Base-by-base conservation (phyloP, 2,888 invertebrate species). In the Sisyra nigra region DNA sequence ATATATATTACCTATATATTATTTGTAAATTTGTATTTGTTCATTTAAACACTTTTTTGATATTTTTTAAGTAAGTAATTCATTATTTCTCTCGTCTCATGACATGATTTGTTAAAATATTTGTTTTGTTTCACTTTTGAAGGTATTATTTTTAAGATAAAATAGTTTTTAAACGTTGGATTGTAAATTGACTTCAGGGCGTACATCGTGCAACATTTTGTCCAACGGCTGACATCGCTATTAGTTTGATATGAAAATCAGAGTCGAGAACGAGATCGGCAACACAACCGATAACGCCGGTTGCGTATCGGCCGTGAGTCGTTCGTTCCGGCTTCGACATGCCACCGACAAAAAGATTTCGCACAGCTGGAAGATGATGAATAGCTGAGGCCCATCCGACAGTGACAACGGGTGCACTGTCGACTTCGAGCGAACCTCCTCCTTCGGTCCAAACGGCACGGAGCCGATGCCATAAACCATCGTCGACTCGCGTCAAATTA, bases 381-480 rank as follows among this genome's bases (percentile, higher is more conserved):
- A 88, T 72, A 55, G 79, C 79, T 40, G 92, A 92, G 1, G 88
- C 88, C 9, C 91, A 83, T 51, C 81, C 77, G 40, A 80, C 79
- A 1, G 84, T 81, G 18, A 81, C 72, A 4, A 84, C 79, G 41
- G 83, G 81, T 42, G 84, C 76, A 37, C 85, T 85, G 62, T 94
- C 93, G n/a, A 94, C 84, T 53, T 86, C 80, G 42, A 94, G 63
- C 18, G 83, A 80, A 7, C 89, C 89, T 50, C 85, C 81, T 62
- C 85, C 86, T 15, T 44, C 19, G 51, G 57, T 60, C 85, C 84
- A 77, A 51, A 78, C 74, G 33, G 80, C 78, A 56, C 77, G 70
- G 47, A 85, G 72, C 48, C 78, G 68, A 62, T 87, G 86, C 86
- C 86, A 89, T 42, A 85, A 69, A 34, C 91, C 91, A 60, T 94